Conservation (phyloP, 2,797 vertebrate species). For the Sciurus carolinensis region DNA sequence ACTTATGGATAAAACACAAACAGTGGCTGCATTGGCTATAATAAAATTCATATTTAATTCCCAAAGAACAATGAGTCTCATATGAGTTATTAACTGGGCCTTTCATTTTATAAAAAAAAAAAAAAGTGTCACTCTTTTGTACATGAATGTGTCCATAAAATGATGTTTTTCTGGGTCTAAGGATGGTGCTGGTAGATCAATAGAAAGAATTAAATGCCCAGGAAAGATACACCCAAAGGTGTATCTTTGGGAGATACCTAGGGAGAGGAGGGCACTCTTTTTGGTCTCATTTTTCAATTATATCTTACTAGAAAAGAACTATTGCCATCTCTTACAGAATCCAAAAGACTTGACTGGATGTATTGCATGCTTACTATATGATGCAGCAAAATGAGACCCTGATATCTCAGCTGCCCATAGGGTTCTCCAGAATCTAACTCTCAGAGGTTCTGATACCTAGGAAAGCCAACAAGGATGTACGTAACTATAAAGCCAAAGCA, state of each 20-base stretch:
- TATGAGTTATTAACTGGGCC: constrained; percentile 15
- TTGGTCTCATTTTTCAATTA: constrained; percentile 11
- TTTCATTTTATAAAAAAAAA: constrained; percentile 57
- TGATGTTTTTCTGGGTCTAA: constrained; percentile 41
- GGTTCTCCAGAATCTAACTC: neutral
- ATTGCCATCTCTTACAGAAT: neutral
- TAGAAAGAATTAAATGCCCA: neutral
- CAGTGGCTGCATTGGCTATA: neutral
- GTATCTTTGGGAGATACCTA: neutral
- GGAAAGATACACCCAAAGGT: neutral
- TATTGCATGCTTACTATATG: neutral
- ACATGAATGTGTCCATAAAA: neutral
- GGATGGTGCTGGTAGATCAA: neutral
- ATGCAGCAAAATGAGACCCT: neutral
- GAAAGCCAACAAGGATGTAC: neutral
- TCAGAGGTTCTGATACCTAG: neutral
- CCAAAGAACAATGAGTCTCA: neutral
- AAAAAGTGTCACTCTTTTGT: neutral
- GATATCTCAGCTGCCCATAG: neutral
- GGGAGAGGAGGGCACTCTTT: neutral
- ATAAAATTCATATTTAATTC: constrained; percentile 55
- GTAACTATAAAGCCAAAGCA: constrained; percentile 45
- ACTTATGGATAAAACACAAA: constrained; percentile 31
- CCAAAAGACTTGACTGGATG: constrained; percentile 4
- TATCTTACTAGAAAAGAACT: constrained; percentile 38